Evolutionary conservation across 2,888 invertebrate genomes (phyloP).

Genomic region (Limenitis camilla): DNA sequence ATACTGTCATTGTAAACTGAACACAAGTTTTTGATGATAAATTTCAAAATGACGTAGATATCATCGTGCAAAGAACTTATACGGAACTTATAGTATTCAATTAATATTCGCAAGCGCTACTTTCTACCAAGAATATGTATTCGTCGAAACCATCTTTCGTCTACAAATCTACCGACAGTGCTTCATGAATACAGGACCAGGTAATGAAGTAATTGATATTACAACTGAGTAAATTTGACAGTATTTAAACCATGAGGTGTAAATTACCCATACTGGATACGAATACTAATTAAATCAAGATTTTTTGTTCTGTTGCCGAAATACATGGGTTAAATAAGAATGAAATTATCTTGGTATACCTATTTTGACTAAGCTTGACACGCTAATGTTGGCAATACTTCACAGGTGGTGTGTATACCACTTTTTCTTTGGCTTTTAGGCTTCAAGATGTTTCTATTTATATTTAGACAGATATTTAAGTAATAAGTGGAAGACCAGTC

Average conservation of each 20-base stretch:
- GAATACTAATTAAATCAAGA: slow-evolving; percentile 10
- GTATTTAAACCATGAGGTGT: slow-evolving; percentile 28
- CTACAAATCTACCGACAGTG: slow-evolving; percentile 15
- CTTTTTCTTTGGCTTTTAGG: too few relatives aligned
- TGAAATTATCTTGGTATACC: too few relatives aligned
- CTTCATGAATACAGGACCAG: slow-evolving; percentile 16
- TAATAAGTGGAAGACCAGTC: too few relatives aligned
- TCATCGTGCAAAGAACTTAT: background rate
- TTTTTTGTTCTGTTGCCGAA: background rate
- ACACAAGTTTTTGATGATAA: too few relatives aligned
- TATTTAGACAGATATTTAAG: too few relatives aligned
- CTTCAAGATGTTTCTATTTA: too few relatives aligned
- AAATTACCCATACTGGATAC: slow-evolving; percentile 14
- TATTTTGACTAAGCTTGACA: too few relatives aligned
- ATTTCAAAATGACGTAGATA: background rate
- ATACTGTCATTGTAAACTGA: too few relatives aligned
- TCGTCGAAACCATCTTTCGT: slow-evolving; percentile 17
- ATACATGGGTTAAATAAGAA: too few relatives aligned
- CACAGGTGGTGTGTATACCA: too few relatives aligned
- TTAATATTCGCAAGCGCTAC: slow-evolving; percentile 18
- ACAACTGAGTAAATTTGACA: slow-evolving; percentile 12
- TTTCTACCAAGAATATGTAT: slow-evolving; percentile 18
- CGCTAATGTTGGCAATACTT: too few relatives aligned
- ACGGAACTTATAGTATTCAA: slow-evolving; percentile 1
- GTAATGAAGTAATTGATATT: slow-evolving; percentile 28